Percentiles rank a stretch among this genome's conserved stretches.
Evolutionary conservation across 2,113 vertebrate genomes (phyloP).

Genomic region (Beaufortia kweichowensis): DNA sequence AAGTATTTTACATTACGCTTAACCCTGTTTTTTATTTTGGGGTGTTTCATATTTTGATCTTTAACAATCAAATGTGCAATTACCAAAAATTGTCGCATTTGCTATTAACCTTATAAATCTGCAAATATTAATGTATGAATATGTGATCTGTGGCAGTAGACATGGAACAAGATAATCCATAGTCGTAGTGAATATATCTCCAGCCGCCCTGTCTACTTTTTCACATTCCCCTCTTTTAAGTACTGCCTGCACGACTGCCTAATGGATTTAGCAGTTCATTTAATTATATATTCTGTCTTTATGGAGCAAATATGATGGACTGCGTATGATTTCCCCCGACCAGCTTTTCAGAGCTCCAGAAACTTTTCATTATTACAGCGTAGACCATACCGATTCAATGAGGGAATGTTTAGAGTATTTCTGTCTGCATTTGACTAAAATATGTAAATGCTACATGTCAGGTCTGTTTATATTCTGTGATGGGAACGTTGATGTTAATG

Average conservation of each 20-base stretch:
- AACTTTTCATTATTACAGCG: conserved; percentile 38
- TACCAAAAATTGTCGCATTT: too few species aligned
- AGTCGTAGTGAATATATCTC: conserved; percentile 4
- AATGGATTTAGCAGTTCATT: conserved; percentile 45
- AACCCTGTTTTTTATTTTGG: too few species aligned
- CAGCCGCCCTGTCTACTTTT: not conserved
- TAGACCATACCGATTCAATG: conserved; percentile 47
- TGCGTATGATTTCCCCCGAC: not conserved
- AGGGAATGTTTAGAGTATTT: not conserved
- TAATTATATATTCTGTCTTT: conserved; percentile 48
- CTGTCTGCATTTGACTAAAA: not conserved
- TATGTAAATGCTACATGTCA: conserved; percentile 2
- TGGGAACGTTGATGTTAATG: not conserved
- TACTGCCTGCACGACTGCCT: conserved; percentile 5
- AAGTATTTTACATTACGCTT: too few species aligned
- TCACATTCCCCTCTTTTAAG: conserved; percentile 11
- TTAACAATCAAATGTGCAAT: too few species aligned
- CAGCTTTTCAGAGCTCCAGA: not conserved
- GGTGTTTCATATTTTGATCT: too few species aligned
- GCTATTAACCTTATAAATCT: too few species aligned
- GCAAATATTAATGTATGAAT: too few species aligned
- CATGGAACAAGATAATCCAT: not conserved
- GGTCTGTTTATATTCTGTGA: conserved; percentile 30
- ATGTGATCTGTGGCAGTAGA: too few species aligned
- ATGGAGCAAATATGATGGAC: conserved; percentile 32